phyloP scores from a whole-genome alignment of 2,113 vertebrate genomes.

The Phodopus roborovskii region DNA sequence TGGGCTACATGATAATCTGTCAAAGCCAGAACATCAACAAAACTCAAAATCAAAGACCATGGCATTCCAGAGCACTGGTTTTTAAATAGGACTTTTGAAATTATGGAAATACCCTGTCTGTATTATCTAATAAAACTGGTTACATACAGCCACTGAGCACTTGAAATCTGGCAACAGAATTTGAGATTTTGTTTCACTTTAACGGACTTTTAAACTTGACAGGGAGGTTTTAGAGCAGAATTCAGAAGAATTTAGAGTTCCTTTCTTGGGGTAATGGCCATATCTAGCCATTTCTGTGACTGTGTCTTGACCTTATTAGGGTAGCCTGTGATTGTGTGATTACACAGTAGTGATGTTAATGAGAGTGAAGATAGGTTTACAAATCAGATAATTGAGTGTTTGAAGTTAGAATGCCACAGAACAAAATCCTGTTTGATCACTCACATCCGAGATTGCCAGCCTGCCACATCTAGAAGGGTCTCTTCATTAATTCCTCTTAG shows the following conservation, averaged over 20 bases:
- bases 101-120: not conserved
- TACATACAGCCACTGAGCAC: not conserved
- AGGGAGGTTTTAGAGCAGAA: not conserved
- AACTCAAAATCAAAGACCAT: not conserved
- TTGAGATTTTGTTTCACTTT: conserved; percentile 44
- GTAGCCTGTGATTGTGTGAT: conserved; percentile 9
- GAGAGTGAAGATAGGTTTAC: conserved; percentile 57
- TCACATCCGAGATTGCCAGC: not conserved
- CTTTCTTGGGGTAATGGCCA: conserved; percentile 30
- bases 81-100: not conserved
- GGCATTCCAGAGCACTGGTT: not conserved
- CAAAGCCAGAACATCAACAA: not conserved
- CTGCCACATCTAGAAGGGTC: conserved; percentile 23
- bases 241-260: not conserved
- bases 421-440: conserved; percentile 54
- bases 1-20: not conserved
- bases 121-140: not conserved
- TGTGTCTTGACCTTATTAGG: conserved; percentile 12
- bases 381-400: conserved; percentile 65
- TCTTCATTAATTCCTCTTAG: conserved; percentile 25
- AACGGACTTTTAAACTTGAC: conserved; percentile 11
- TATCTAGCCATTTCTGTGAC: conserved; percentile 34
- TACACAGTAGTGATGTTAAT: conserved; percentile 46
- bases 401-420: conserved; percentile 39
- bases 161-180: not conserved